Evolutionary conservation across 2,797 vertebrate species (phyloP).

Genomic region (Scomberomorus guttatus): DNA sequence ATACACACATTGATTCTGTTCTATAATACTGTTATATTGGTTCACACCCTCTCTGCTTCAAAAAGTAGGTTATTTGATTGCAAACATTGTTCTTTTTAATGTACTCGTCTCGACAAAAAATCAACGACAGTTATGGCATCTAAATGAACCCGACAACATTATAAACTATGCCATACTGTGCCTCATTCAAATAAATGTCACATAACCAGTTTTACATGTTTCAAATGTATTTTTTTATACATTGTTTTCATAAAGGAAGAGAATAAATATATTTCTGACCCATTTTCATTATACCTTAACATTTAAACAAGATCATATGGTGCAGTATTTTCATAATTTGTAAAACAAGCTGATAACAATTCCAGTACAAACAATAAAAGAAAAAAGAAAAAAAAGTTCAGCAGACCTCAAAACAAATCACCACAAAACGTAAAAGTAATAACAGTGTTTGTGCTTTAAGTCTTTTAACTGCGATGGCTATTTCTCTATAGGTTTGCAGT

Average conservation of each 20-base stretch:
- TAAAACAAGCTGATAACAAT: constrained; percentile 82
- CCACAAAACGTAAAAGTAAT: constrained; percentile 70
- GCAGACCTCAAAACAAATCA: constrained; percentile 73
- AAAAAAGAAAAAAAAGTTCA: constrained; percentile 49
- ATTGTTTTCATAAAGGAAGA: constrained; percentile 85
- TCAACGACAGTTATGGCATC: constrained; percentile 86
- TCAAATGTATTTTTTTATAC: constrained; percentile 83
- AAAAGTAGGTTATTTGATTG: constrained; percentile 87
- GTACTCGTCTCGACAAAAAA: constrained; percentile 80
- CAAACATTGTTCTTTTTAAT: constrained; percentile 84
- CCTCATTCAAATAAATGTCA: constrained; percentile 84
- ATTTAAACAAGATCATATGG: constrained; percentile 85
- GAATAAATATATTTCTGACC: constrained; percentile 86
- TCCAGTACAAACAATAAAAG: constrained; percentile 77
- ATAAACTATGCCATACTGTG: constrained; percentile 88
- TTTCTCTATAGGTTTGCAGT: constrained; percentile 80
- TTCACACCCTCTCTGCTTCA: constrained; percentile 84
- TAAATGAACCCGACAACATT: constrained; percentile 87
- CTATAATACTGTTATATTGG: constrained; percentile 88
- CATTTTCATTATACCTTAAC: constrained; percentile 84
- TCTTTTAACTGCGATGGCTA: constrained; percentile 84
- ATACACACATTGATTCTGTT: constrained; percentile 87
- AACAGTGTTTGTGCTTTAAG: constrained; percentile 85
- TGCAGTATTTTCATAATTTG: constrained; percentile 80
- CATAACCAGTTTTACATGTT: constrained; percentile 85